These are phyloP conservation scores for Brachyptera risi DNA, from an alignment of 2,888 invertebrate species.

Conservation along the genomic window DNA sequence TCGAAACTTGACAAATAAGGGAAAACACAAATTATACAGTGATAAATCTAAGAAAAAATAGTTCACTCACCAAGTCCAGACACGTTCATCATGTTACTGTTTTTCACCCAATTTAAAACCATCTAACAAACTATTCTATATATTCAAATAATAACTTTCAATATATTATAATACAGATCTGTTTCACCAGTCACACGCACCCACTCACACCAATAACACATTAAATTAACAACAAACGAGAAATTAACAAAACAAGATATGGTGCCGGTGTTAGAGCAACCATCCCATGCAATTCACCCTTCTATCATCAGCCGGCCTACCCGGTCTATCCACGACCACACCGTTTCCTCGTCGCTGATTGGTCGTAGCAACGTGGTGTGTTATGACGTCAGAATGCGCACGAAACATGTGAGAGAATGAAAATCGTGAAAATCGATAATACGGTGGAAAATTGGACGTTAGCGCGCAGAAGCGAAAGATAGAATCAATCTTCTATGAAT, in stretches of 20 bases:
- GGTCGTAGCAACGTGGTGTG: slow-evolving; percentile 13
- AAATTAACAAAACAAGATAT: no score
- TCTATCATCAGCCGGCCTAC: slow-evolving; percentile 1
- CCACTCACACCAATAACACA: slow-evolving; percentile 1
- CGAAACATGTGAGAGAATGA: no score
- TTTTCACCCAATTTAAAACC: slow-evolving; percentile 10
- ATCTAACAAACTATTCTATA: not conserved
- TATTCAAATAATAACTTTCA: not conserved
- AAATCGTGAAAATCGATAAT: no score
- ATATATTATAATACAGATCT: not conserved
- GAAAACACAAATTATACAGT: no score
- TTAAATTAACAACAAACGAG: not conserved
- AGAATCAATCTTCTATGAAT: no score
- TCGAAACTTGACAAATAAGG: no score
- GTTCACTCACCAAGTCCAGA: slow-evolving; percentile 11
- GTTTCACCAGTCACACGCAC: not conserved
- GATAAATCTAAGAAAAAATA: no score
- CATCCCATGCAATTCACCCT: not conserved
- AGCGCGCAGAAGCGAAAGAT: no score
- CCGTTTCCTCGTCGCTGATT: not conserved
- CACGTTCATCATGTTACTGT: slow-evolving; percentile 9
- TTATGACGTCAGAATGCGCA: slow-evolving; percentile 12
- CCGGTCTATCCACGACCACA: not conserved
- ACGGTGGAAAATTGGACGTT: no score
- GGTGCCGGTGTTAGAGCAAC: no score